Evolutionary conservation across 2,797 vertebrate species (phyloP), one percentile per base, ranked within the genome.

Genomic region (Sebastes hubbsi): DNA sequence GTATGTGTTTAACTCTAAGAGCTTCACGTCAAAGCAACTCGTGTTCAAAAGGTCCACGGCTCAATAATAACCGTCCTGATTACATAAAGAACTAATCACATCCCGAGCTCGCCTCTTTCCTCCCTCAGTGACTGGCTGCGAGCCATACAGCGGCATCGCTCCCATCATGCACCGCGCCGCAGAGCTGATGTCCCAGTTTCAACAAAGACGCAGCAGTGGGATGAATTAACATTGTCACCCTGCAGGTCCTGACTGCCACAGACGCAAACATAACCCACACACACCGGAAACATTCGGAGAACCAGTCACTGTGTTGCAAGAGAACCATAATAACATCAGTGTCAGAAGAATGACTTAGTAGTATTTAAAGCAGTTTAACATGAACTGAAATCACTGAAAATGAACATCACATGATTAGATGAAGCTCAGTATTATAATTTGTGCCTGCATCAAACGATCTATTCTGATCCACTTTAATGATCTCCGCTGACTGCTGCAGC

Each of bases 151-250:
- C 78, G 8, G 83, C 91, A 85, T 81, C 76, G 54, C 75, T 93
- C 91, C 91, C 91, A 89, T 85, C 75, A 88, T 91, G 86, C 92
- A 90, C 64, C 22, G 77, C 66, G 49, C 70, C 29, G 36, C 80
- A 27, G 67, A 87, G 88, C 81, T 82, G 68, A 82, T 91, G 93
- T 83, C 92, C 92, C 88, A 94, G 84, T 93, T 94, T 91, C 60
- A 84, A 78, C 64, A 83, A 73, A 89, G 87, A 86, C 7, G 52
- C 81, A 87, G 84, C 72, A 72, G 80, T 64, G 77, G 65, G 56
- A 87, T 78, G 79, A 90, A 85, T 86, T 77, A 82, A 64, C 70
- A 56, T 34, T 5, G 76, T 77, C 76, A 69, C 76, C 81, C 85
- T 87, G 24, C 81, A 69, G 70, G 85, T 88, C 79, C 30, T 10